Evolutionary conservation across 1,140 invertebrate genomes (phyloP).

Genomic region (Colletes latitarsis): DNA sequence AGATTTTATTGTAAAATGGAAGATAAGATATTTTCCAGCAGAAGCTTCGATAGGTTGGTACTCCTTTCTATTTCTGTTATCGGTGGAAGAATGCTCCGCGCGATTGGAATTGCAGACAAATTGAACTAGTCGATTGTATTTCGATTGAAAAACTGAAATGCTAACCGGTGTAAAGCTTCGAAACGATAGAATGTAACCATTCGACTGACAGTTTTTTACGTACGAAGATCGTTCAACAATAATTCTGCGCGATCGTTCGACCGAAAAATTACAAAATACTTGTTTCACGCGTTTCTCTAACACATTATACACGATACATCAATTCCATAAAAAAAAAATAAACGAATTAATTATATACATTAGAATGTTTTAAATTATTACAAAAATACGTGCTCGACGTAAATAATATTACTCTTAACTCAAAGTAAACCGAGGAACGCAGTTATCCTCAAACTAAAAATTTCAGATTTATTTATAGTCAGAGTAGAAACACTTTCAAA

Average conservation of each 20-base stretch:
- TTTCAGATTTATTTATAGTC: background rate
- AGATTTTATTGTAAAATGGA: background rate
- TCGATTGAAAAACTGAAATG: conserved; percentile 15
- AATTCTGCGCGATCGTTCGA: background rate
- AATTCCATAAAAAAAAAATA: too few relatives aligned
- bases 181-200: background rate
- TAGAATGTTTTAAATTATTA: too few relatives aligned
- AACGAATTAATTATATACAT: too few relatives aligned
- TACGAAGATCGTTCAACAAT: background rate
- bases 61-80: background rate
- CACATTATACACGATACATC: too few relatives aligned
- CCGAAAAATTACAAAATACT: background rate
- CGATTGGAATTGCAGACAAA: conserved; percentile 2
- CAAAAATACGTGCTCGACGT: too few relatives aligned
- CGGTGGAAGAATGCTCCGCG: background rate
- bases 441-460: background rate
- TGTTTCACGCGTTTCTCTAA: too few relatives aligned
- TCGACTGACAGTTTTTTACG: background rate
- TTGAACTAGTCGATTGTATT: background rate
- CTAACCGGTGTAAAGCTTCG: background rate
- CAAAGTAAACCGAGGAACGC: too few relatives aligned
- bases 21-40: too few relatives aligned
- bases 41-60: background rate
- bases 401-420: too few relatives aligned
- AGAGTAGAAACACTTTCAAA: background rate